Conservation (phyloP, 1,140 invertebrate genomes). For the Drosophila seguyi region DNA sequence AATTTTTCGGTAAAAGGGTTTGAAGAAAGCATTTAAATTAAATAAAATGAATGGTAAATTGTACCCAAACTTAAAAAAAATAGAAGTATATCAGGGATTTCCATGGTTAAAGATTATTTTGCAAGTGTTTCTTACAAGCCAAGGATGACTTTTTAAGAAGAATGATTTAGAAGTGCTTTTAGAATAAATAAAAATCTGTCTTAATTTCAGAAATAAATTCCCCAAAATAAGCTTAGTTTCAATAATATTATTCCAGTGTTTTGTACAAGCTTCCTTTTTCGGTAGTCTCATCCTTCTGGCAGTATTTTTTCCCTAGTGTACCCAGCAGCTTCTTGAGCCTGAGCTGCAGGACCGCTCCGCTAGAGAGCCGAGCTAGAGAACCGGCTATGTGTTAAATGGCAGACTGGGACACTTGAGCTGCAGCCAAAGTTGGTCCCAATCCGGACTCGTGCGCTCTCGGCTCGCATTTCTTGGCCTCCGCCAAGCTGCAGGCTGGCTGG, state of each 20-base stretch:
- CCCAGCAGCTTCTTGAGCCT: neutral
- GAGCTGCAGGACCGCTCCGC: neutral
- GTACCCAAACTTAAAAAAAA: too few relatives aligned
- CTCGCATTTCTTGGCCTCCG: slow-evolving; percentile 71
- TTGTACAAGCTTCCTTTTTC: neutral
- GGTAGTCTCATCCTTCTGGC: neutral
- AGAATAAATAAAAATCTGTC: neutral
- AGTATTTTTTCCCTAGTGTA: slow-evolving; percentile 9
- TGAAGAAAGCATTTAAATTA: too few relatives aligned
- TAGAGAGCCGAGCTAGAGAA: neutral
- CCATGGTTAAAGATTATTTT: too few relatives aligned
- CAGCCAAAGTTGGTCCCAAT: slow-evolving; percentile 68
- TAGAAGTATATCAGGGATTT: too few relatives aligned
- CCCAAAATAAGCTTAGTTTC: neutral
- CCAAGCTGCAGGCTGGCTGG: slow-evolving; percentile 18
- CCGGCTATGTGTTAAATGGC: slow-evolving; percentile 74
- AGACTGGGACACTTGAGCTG: slow-evolving; percentile 83
- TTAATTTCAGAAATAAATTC: neutral
- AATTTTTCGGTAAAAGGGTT: too few relatives aligned
- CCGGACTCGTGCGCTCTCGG: slow-evolving; percentile 20
- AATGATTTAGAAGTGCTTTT: too few relatives aligned
- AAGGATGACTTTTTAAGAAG: too few relatives aligned
- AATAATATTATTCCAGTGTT: neutral
- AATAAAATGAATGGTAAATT: too few relatives aligned
- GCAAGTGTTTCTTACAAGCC: too few relatives aligned